A percentile compares a stretch with the other conserved stretches of the same genome.
phyloP scores from a whole-genome alignment of 30 jellyfish, hydroid and myxozoan species.

The Pelagia noctiluca region DNA sequence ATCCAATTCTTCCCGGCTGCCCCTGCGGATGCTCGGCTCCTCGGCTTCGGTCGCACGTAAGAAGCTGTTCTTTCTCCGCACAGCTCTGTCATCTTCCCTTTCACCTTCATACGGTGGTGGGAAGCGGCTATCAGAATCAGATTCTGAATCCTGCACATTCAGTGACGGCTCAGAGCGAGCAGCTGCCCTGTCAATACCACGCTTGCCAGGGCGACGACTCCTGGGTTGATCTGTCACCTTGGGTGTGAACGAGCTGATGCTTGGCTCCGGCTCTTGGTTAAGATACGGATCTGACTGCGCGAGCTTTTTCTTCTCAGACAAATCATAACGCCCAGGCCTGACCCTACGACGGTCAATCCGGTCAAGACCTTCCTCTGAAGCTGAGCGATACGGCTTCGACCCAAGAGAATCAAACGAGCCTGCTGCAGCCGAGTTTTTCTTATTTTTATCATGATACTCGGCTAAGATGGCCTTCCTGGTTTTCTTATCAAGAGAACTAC shows the following conservation, averaged over 20 bases:
- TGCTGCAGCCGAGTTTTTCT: slow-evolving; percentile 25
- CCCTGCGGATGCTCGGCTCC: slow-evolving; percentile 58
- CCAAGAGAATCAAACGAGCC: slow-evolving; percentile 71
- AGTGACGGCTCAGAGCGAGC: slow-evolving; percentile 95
- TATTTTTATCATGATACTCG: slow-evolving; percentile 74
- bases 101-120: slow-evolving; percentile 77
- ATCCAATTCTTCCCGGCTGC: slow-evolving; percentile 58
- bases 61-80: slow-evolving; percentile 87
- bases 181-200: slow-evolving; percentile 76
- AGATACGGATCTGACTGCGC: slow-evolving; percentile 95
- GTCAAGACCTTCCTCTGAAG: slow-evolving; percentile 88
- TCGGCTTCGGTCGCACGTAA: slow-evolving; percentile 90
- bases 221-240: slow-evolving; percentile 61
- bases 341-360: slow-evolving; percentile 73
- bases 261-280: slow-evolving; percentile 67
- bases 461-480: slow-evolving; percentile 87
- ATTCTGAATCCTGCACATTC: slow-evolving; percentile 52
- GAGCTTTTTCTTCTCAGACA: slow-evolving; percentile 82
- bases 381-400: slow-evolving; percentile 76
- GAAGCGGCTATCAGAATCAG: slow-evolving; percentile 79
- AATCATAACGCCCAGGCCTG: slow-evolving; percentile 84
- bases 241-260: slow-evolving; percentile 65
- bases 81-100: slow-evolving; percentile 32
- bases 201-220: slow-evolving; percentile 81
- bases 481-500: slow-evolving; percentile 93